These are phyloP conservation scores for Nephrotoma guestfalica DNA, from an alignment of 2,888 invertebrate genomes.

Conservation along the genomic window DNA sequence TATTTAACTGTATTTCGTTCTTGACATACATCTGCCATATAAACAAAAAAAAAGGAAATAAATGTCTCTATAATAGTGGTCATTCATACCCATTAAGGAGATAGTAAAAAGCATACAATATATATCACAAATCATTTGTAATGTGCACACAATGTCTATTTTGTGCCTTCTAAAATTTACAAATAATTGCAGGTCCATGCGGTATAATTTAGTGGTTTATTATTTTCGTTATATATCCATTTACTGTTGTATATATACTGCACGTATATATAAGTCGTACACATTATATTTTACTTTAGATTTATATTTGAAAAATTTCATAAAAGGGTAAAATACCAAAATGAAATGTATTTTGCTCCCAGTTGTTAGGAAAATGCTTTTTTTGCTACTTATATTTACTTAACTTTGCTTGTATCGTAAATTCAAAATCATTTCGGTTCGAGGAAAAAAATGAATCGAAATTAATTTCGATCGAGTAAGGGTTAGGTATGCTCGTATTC, in stretches of 20 bases:
- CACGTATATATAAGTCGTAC: background rate
- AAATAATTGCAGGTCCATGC: background rate
- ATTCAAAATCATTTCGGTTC: background rate
- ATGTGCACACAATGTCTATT: background rate
- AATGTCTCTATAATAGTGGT: background rate
- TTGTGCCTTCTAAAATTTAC: background rate
- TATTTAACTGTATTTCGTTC: too few species aligned
- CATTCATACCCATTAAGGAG: background rate
- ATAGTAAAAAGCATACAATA: background rate
- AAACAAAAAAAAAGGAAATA: background rate
- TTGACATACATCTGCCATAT: background rate
- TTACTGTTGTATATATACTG: background rate
- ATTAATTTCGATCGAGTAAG: background rate
- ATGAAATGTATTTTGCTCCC: background rate
- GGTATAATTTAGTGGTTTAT: slow-evolving; percentile 2
- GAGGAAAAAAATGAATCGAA: background rate
- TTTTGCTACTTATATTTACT: background rate
- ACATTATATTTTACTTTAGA: background rate
- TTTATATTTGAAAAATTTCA: background rate
- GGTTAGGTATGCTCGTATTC: background rate
- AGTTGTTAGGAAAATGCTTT: background rate
- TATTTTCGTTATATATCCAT: background rate
- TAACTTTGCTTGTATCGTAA: background rate
- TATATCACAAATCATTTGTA: background rate
- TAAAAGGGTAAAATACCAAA: background rate